Evolutionary conservation across 1,140 invertebrate species (phyloP).

Genomic region (Coelopa frigida): DNA sequence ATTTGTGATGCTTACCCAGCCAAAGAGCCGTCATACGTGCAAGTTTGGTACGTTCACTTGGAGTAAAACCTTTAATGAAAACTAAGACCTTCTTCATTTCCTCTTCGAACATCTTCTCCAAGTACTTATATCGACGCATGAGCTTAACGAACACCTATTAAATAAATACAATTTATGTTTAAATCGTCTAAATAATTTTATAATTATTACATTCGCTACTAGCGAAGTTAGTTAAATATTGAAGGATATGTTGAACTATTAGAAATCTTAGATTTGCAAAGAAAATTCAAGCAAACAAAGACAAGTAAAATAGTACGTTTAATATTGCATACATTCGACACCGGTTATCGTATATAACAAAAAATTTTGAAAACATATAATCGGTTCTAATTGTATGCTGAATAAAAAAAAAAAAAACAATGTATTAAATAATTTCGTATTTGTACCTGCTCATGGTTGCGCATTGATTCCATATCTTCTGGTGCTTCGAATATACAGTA

Average conservation of each 20-base stretch:
- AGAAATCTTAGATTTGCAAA: slow-evolving; percentile 29
- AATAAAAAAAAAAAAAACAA: too few species aligned
- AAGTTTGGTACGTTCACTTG: slow-evolving; percentile 80
- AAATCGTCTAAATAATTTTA: background rate
- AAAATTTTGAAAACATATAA: background rate
- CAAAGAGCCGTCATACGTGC: slow-evolving; percentile 90
- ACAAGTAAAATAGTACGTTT: slow-evolving; percentile 41
- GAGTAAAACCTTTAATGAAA: slow-evolving; percentile 90
- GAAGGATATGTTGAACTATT: slow-evolving; percentile 25
- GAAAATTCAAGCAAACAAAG: slow-evolving; percentile 21
- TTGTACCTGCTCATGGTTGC: slow-evolving; percentile 78
- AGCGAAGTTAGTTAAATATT: background rate
- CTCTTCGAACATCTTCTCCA: slow-evolving; percentile 96
- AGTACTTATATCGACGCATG: slow-evolving; percentile 91
- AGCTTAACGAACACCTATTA: slow-evolving; percentile 86
- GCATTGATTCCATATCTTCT: slow-evolving; percentile 79
- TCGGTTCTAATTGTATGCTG: background rate
- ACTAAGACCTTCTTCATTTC: slow-evolving; percentile 94
- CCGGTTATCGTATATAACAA: slow-evolving; percentile 19
- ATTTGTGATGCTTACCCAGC: slow-evolving; percentile 52
- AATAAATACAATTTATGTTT: slow-evolving; percentile 5
- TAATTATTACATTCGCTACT: background rate
- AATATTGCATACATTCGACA: slow-evolving; percentile 38
- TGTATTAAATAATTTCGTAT: too few species aligned
- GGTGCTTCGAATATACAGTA: slow-evolving; percentile 78